Evolutionary conservation across 2,113 vertebrate genomes (phyloP).

Genomic region (Brienomyrus brachyistius): DNA sequence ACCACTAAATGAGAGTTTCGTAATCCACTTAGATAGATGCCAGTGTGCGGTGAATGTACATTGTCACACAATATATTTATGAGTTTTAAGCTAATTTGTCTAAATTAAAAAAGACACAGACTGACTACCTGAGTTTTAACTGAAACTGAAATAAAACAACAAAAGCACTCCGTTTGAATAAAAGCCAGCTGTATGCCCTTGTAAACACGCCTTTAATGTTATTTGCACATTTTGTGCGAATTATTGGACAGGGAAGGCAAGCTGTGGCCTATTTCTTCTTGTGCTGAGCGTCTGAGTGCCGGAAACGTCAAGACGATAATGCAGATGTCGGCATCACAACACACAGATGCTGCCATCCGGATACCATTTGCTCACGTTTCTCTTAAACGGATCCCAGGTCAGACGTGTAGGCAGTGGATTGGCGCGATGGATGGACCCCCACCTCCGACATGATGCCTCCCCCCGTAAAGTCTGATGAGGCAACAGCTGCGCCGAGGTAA

Average conservation of each 20-base stretch:
- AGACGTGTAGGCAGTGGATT: neutral
- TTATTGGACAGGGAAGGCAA: neutral
- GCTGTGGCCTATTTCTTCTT: neutral
- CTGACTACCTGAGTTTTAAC: neutral
- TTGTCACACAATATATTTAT: neutral
- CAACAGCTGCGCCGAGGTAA: neutral
- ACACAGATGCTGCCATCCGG: neutral
- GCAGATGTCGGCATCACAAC: neutral
- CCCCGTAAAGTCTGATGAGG: neutral
- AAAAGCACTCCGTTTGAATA: neutral
- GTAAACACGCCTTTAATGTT: neutral
- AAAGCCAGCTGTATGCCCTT: neutral
- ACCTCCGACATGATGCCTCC: neutral
- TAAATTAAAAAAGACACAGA: neutral
- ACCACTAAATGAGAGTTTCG: neutral
- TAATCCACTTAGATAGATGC: neutral
- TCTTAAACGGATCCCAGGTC: neutral
- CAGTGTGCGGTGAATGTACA: neutral
- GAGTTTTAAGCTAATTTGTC: neutral
- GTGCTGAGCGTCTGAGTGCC: neutral
- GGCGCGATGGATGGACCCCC: neutral
- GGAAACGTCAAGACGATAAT: neutral
- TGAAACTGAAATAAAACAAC: neutral
- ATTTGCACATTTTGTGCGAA: neutral
- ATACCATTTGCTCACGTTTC: neutral